Percentiles rank a stretch among this genome's conserved stretches.
These are phyloP conservation scores for Brachionus rotundiformis DNA, from an alignment of 1,140 invertebrate genomes.

Conservation along the genomic window DNA sequence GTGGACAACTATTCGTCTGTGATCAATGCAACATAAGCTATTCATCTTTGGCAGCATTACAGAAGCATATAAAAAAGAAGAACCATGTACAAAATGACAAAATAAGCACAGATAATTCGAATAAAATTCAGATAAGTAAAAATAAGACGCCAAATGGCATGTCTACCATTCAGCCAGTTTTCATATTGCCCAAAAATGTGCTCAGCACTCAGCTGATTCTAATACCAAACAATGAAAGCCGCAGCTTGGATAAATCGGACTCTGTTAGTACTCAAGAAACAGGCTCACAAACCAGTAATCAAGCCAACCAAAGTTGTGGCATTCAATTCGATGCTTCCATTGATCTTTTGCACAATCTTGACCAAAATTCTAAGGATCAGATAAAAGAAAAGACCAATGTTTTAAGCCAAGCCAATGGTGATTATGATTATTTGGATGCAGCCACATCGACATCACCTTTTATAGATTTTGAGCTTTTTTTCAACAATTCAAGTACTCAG, in stretches of 20 bases:
- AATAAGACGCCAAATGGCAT: not conserved
- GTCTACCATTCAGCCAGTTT: not conserved
- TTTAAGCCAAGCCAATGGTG: not conserved
- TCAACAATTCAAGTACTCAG: slow-evolving; percentile 20
- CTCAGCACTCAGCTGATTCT: not conserved
- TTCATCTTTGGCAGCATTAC: slow-evolving; percentile 16
- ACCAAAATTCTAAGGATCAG: not conserved
- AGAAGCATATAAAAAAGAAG: not conserved
- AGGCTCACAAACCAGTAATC: not conserved
- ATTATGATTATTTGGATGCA: slow-evolving; percentile 49
- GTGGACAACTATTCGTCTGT: slow-evolving; percentile 6
- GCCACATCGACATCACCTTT: slow-evolving; percentile 34
- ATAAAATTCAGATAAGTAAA: not conserved
- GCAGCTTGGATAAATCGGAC: not conserved
- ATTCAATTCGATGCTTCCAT: slow-evolving; percentile 14
- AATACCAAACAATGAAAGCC: not conserved
- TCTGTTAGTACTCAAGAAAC: not conserved
- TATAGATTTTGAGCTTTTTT: slow-evolving; percentile 13
- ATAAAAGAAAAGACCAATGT: not conserved
- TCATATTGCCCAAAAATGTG: not conserved
- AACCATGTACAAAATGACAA: not conserved
- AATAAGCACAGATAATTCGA: not conserved
- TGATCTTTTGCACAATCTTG: not conserved
- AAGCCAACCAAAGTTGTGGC: not conserved
- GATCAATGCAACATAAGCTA: not conserved